Base-by-base conservation (phyloP, 2,888 invertebrate species). In the Eupithecia inturbata region DNA sequence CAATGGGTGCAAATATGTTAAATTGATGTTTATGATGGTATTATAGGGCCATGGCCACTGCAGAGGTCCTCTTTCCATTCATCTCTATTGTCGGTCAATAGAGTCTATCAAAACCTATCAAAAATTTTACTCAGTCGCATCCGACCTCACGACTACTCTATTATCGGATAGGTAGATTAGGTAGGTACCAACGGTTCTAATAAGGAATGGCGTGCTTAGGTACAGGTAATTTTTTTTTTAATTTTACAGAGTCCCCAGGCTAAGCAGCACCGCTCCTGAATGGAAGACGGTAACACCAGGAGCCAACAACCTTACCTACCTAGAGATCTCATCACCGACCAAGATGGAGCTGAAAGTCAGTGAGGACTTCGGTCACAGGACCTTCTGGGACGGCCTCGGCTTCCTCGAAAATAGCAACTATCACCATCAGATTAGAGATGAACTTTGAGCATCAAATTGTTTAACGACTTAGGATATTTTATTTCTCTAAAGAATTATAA, bases 301-400 rank as follows among this genome's bases (percentile, higher is more conserved):
- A 12, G 83, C 89, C 0, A 84, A 90, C 14, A 89, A 94, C 14
- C 80, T 96, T 22, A 83, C 90, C 75, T 96, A 95, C 84, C 81
- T 96, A 73, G 92, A 95, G 57, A 95, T 96, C 69, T 84, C 88
- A 19, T 92, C 93, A 0, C 95, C 95, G 0, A 88, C 87, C 12
- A 85, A 91, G 62, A 81, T 85, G 7, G 81, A 87, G 53, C 95
- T 96, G 92, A 92, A 92, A 72, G 82, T 87, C 6, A 88, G 87
- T 73, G 82, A 87, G 0, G 93, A 95, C 82, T 92, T 96, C 75
- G 96, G 95, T 0, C 92, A 95, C 33, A 91, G 90, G 39, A 83
- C 95, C 53, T 96, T 96, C 88, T 96, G 96, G 96, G 93, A 95
- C 79, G 92, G 91, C 12, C 91, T 96, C 0, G 94, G 95, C 0